Percentiles rank a stretch among this genome's conserved stretches.
Evolutionary conservation across 2,888 invertebrate species (phyloP).

Genomic region (Leptopilina syphax): DNA sequence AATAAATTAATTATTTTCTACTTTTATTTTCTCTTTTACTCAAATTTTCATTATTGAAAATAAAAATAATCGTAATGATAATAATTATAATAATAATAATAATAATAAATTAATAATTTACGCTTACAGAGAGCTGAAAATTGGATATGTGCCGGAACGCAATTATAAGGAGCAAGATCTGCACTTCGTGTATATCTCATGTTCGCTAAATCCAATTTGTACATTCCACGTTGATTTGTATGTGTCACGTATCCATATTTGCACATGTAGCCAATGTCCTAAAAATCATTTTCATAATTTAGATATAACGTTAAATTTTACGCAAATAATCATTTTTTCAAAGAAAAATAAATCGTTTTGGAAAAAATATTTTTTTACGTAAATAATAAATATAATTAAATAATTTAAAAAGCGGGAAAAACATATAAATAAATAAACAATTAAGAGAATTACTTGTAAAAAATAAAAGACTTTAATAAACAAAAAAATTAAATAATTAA

Average conservation of each 20-base stretch:
- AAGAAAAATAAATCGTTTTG: too few species aligned
- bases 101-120: neutral
- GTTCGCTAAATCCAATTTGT: conserved; percentile 85
- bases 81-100: neutral
- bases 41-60: too few species aligned
- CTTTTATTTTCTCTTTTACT: too few species aligned
- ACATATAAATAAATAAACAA: too few species aligned
- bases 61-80: neutral
- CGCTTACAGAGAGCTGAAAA: conserved; percentile 86
- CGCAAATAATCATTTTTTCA: too few species aligned
- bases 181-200: conserved; percentile 85
- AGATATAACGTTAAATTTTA: neutral
- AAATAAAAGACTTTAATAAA: too few species aligned
- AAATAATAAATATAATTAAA: too few species aligned
- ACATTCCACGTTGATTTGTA: conserved; percentile 84
- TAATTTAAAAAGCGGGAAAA: too few species aligned
- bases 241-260: conserved; percentile 87
- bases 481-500: too few species aligned
- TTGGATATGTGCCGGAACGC: conserved; percentile 84
- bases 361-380: too few species aligned
- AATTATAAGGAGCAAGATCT: conserved; percentile 85
- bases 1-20: too few species aligned
- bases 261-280: conserved; percentile 81
- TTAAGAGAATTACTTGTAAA: too few species aligned
- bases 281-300: conserved; percentile 48